Conservation (phyloP, 1,140 invertebrate species). For the Sweltsa coloradensis region DNA sequence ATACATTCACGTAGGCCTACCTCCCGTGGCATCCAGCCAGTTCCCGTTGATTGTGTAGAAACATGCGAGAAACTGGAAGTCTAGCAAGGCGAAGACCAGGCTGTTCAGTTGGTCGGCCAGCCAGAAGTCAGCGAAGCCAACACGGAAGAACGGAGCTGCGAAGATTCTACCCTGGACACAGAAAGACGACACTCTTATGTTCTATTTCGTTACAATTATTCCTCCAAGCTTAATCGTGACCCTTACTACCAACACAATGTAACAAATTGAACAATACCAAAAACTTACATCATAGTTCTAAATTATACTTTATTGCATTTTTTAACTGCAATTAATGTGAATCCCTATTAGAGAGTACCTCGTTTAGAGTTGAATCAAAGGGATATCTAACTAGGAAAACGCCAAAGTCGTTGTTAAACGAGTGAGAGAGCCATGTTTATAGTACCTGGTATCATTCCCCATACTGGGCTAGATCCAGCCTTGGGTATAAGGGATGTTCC, state of each 20-base stretch:
- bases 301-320: too few species aligned
- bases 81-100: constrained; percentile 58
- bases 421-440: too few species aligned
- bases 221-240: neutral
- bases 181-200: neutral
- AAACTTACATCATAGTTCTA: too few species aligned
- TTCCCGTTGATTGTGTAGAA: constrained; percentile 42
- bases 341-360: too few species aligned
- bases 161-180: constrained; percentile 52
- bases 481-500: too few species aligned
- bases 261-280: constrained; percentile 3
- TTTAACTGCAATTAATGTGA: too few species aligned
- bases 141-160: constrained; percentile 70
- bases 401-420: too few species aligned
- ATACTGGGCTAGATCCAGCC: too few species aligned
- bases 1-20: constrained; percentile 19
- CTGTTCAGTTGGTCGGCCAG: constrained; percentile 85
- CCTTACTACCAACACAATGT: neutral
- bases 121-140: constrained; percentile 89
- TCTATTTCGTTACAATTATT: neutral
- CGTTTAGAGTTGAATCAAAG: too few species aligned
- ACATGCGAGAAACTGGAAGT: constrained; percentile 65
- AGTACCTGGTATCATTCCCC: too few species aligned
- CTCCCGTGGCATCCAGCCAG: constrained; percentile 26
- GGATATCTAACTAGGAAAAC: too few species aligned